A percentile compares a stretch with the other conserved stretches of the same genome.
These are phyloP conservation scores for Neostethus bicornis DNA, from an alignment of 2,797 vertebrate genomes.

Conservation along the genomic window DNA sequence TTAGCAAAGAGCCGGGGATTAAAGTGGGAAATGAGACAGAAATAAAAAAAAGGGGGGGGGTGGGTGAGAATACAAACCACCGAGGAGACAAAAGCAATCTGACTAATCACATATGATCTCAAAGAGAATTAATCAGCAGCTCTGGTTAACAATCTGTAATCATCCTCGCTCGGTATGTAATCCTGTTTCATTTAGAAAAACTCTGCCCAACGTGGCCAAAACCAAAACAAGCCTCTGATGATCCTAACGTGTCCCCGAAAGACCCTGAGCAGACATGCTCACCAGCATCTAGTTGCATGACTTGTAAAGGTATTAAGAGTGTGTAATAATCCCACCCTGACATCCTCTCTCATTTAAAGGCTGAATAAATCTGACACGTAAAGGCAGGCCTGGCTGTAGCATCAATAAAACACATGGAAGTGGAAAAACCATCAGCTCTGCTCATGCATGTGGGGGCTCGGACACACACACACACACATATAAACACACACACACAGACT, in stretches of 20 bases:
- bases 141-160: slow-evolving; percentile 55
- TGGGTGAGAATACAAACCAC: slow-evolving; percentile 58
- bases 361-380: slow-evolving; percentile 24
- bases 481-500: slow-evolving; percentile 3
- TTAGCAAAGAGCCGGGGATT: slow-evolving; percentile 29
- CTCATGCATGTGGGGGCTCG: slow-evolving; percentile 53
- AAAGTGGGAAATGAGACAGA: slow-evolving; percentile 22
- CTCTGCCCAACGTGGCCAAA: slow-evolving; percentile 25
- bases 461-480: slow-evolving; percentile 8
- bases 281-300: slow-evolving; percentile 48
- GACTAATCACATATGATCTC: slow-evolving; percentile 69
- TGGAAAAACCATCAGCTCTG: slow-evolving; percentile 55
- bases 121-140: slow-evolving; percentile 70
- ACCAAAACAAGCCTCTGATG: slow-evolving; percentile 8
- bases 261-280: slow-evolving; percentile 29
- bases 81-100: slow-evolving; percentile 62
- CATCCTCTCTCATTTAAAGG: slow-evolving; percentile 31
- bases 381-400: slow-evolving; percentile 55
- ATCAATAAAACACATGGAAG: slow-evolving; percentile 61
- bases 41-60: slow-evolving; percentile 21
- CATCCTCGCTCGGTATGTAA: slow-evolving; percentile 46
- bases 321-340: slow-evolving; percentile 19
- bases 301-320: slow-evolving; percentile 32
- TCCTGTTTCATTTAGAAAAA: slow-evolving; percentile 40
- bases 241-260: slow-evolving; percentile 44